Evolutionary conservation across 2,113 vertebrate species (phyloP).

Genomic region (Monarcha castaneiventris): DNA sequence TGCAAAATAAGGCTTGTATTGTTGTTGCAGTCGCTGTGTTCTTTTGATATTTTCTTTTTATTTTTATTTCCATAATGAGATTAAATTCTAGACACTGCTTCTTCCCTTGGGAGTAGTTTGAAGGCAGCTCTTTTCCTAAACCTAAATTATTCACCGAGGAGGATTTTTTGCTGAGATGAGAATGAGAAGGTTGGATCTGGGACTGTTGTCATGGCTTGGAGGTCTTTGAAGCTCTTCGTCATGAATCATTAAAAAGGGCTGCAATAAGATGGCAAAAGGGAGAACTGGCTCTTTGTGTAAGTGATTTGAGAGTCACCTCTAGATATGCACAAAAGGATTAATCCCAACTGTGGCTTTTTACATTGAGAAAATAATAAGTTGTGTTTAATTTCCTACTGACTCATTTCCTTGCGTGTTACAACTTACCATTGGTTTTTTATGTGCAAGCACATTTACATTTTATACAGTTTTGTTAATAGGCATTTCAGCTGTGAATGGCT

Average conservation of each 20-base stretch:
- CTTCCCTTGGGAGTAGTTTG: conserved; percentile 25
- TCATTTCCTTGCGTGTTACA: background rate
- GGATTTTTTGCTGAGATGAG: background rate
- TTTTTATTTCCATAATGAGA: conserved; percentile 42
- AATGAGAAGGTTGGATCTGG: background rate
- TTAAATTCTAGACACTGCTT: conserved; percentile 27
- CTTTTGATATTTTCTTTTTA: conserved; percentile 51
- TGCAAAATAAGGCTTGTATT: conserved; percentile 24
- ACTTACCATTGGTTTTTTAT: background rate
- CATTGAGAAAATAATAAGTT: background rate
- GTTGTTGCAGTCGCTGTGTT: background rate
- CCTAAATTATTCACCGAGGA: conserved; percentile 25
- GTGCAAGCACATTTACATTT: background rate
- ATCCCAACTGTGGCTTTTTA: background rate
- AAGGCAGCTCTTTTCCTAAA: conserved; percentile 7
- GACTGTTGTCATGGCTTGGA: conserved; percentile 7
- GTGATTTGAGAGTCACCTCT: conserved; percentile 21
- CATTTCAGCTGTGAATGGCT: background rate
- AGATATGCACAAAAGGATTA: background rate
- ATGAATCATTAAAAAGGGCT: conserved; percentile 55
- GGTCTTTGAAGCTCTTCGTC: conserved; percentile 30
- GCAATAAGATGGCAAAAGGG: background rate
- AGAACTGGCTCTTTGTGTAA: conserved; percentile 6
- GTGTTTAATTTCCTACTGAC: conserved; percentile 20
- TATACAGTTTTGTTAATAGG: background rate